Base-by-base conservation (phyloP, 1,140 invertebrate genomes). In the Pseudobourletiella spinata region DNA sequence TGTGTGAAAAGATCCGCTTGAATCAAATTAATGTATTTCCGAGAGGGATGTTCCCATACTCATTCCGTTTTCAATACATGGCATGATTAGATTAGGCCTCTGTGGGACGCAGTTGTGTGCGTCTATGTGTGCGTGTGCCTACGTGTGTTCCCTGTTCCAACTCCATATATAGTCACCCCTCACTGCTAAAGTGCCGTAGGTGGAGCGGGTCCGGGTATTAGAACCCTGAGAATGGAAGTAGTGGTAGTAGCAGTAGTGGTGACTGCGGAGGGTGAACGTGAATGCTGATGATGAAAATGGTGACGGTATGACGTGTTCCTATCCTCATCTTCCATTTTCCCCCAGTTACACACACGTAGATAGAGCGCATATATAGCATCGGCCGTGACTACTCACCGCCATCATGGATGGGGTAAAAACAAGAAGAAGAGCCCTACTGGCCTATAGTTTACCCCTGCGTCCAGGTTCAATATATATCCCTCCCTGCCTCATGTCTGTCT, bases 1-100 rank as follows among this genome's bases (percentile, higher is more conserved):
- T 11, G 35, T 11, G 11, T 55, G 48, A 61, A 54, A 20, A 29
- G 59, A 61, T 61, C 59, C 30, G 59, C 16, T 43, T 51, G 59
- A 54, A 61, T 61, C 59, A 39, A 61, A 61, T 61, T 61, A n/a
- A 61, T 61, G 50, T 54, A 35, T 61, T 52, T 61, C 16, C 24
- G 48, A 51, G 51, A 29, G 48, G 59, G 35, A 18, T 29, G 35
- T 61, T 30, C 22, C 52, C 14, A 54, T n/a, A 30, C 24, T 44
- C n/a, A 11, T 35, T 42, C 24, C 16, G 30, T 61, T 54, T 42
- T 54, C 48, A 55, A 39, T 18, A 54, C 48, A 39, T 39, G 35
- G 35, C 55, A 30, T 60, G 59, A 61, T 61, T 61, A 61, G 59
- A 61, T 61, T 61, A 61, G 59, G 32, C 48, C 29, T 24, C 50